phyloP scores from a whole-genome alignment of 2,797 vertebrate species.

The Falco cherrug region DNA sequence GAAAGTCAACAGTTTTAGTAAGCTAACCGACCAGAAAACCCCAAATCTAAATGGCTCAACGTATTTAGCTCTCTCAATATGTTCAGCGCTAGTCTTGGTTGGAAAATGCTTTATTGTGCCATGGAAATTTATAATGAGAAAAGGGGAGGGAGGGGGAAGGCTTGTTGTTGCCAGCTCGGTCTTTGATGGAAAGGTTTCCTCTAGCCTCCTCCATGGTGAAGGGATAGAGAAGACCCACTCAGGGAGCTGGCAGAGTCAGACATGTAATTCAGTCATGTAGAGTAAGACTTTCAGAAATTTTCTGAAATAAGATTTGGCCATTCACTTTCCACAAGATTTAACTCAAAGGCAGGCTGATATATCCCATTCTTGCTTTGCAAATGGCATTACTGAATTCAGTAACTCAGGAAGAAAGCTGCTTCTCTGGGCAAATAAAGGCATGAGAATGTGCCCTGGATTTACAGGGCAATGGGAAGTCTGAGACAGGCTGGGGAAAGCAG shows the following conservation, averaged over 20 bases:
- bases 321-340: not conserved
- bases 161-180: slow-evolving; percentile 25
- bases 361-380: not conserved
- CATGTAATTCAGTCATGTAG: not conserved
- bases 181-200: slow-evolving; percentile 27
- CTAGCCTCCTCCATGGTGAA: not conserved
- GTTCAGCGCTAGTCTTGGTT: not conserved
- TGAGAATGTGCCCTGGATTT: not conserved
- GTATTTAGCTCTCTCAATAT: slow-evolving; percentile 9
- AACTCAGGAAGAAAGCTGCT: not conserved
- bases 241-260: not conserved
- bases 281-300: not conserved
- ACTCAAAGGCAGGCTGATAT: not conserved
- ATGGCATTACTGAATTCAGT: not conserved
- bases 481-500: not conserved
- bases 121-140: slow-evolving; percentile 46
- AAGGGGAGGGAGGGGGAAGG: not conserved
- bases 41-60: slow-evolving; percentile 14
- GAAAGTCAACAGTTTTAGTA: slow-evolving; percentile 27
- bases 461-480: not conserved
- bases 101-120: slow-evolving; percentile 64
- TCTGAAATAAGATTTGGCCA: not conserved
- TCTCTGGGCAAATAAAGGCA: not conserved
- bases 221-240: not conserved
- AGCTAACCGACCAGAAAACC: slow-evolving; percentile 55